Evolutionary conservation across 1,140 invertebrate genomes (phyloP), one percentile per base, ranked within the genome.

Genomic region (Nephotettix cincticeps): DNA sequence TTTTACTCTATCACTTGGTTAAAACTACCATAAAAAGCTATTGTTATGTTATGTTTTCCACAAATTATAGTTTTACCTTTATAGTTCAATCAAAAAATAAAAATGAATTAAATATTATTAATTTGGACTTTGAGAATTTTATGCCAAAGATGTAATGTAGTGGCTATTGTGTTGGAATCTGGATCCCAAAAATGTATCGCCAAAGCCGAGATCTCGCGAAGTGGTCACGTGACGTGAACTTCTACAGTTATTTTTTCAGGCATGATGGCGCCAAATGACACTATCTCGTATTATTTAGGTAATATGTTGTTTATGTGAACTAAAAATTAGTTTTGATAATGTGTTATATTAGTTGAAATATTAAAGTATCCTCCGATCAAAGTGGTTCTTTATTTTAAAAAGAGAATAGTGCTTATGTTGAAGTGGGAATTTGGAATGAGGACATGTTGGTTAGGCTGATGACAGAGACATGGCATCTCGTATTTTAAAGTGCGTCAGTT

Each of bases 201-300:
- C 64, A 72, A 74, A 72, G 73, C 70, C 75, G 75, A 76, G 75
- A 75, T 73, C 72, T 76, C 70, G 73, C 68, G 69, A 69, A 69
- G 29, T 72, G 76, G 78, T 85, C 84, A 86, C 84, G 84, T 86
- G 85, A 85, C 79, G 76, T 78, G 75, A 77, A 79, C 74, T 79
- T 80, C 80, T 78, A 83, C 80, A 82, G 81, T 84, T 83, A 81
- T 83, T 85, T 84, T 84, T 85, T 83, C 80, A 81, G 80, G 81
- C 81, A 84, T 83, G 83, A 85, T 86, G 85, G 85, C 85, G 84
- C 84, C 85, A 86, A 86, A 84, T 79, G 80, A 79, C 79, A 79
- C 78, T 81, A 80, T 80, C 75, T 78, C 79, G 77, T 79, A 81
- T 81, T 78, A 79, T 82, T 80, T 80, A 78, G 79, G 80, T 82